A percentile compares a stretch with the other conserved stretches of the same genome.
Conservation (phyloP, 1,140 invertebrate genomes). For the Temnothorax nylanderi region DNA sequence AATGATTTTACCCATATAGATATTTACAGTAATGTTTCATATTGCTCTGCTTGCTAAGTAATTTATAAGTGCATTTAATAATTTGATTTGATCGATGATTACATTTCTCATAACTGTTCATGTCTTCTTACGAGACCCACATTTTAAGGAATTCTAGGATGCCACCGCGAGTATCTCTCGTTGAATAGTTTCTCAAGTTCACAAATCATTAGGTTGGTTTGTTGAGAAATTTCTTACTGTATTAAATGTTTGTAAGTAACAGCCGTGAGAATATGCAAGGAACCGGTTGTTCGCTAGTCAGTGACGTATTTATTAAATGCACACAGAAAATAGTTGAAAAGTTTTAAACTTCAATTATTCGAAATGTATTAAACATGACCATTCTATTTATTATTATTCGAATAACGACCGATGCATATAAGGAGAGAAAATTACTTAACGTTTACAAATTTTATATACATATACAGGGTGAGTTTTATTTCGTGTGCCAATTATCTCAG, state of each 20-base stretch:
- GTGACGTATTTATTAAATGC: not conserved
- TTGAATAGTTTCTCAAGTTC: constrained; percentile 41
- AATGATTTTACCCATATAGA: not conserved
- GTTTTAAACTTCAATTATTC: constrained; percentile 5
- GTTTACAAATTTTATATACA: not conserved
- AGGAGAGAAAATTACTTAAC: not conserved
- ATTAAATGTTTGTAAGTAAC: not conserved
- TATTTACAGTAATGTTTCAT: not conserved
- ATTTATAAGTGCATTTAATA: not conserved
- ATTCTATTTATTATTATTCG: not conserved
- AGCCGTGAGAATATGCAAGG: not conserved
- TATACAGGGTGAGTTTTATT: too few relatives aligned
- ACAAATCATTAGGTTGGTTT: constrained; percentile 20
- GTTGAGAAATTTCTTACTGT: constrained; percentile 37
- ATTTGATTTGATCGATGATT: not conserved
- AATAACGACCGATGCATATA: not conserved
- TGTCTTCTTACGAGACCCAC: not conserved
- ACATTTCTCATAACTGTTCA: not conserved
- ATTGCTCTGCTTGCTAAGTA: not conserved
- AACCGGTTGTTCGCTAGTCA: not conserved
- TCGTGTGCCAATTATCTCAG: too few relatives aligned
- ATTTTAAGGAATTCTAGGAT: constrained; percentile 8
- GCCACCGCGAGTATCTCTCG: not conserved
- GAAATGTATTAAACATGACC: not conserved
- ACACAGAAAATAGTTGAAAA: not conserved